Evolutionary conservation across 2,113 vertebrate genomes (phyloP).

Genomic region (Petroica traversi): DNA sequence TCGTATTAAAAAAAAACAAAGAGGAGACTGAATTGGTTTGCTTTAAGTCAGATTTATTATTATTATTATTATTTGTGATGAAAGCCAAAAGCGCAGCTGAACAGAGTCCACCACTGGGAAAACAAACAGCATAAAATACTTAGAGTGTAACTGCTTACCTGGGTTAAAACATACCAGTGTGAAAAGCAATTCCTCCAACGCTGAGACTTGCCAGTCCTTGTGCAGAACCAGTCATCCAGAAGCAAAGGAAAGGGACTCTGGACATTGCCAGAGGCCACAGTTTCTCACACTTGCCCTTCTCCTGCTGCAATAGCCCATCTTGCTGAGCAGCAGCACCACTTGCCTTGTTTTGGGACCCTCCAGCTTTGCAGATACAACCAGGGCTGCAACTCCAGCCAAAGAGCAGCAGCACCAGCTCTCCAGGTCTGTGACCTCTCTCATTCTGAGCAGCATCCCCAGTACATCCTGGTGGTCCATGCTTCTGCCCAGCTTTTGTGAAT

Average conservation of each 20-base stretch:
- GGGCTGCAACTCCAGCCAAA: background rate
- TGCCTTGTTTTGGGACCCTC: background rate
- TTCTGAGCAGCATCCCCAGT: background rate
- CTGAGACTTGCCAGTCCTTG: background rate
- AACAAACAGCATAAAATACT: background rate
- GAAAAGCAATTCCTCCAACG: background rate
- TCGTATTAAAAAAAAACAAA: background rate
- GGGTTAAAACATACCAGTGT: background rate
- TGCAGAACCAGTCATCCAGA: background rate
- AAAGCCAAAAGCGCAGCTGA: background rate
- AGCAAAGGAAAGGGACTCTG: background rate
- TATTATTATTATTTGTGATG: background rate
- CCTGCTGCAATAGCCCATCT: background rate
- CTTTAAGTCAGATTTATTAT: background rate
- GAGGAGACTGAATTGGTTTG: background rate
- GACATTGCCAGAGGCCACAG: background rate
- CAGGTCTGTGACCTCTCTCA: background rate
- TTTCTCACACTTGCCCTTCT: background rate
- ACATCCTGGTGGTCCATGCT: fast-evolving
- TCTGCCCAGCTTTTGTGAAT: background rate
- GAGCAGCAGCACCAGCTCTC: background rate
- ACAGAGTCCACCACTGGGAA: background rate
- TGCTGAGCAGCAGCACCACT: background rate
- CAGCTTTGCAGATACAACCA: background rate
- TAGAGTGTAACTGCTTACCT: background rate